A percentile compares a stretch with the other conserved stretches of the same genome.
Conservation (phyloP, 1,140 invertebrate species). For the Papilio aristodemus region DNA sequence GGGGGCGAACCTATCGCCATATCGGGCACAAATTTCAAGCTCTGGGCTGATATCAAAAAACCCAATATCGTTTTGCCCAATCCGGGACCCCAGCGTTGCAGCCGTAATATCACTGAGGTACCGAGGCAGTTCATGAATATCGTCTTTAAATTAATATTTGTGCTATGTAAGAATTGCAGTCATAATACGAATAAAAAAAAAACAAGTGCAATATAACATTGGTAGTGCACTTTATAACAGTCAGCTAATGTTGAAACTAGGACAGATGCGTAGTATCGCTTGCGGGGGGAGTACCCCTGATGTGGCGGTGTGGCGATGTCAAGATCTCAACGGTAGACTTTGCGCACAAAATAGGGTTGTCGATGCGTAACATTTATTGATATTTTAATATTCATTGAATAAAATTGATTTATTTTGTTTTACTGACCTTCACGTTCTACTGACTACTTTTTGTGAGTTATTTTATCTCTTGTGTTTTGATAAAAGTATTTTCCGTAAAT, state of each 20-base stretch:
- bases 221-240: not conserved
- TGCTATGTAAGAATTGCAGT: no score
- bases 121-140: no score
- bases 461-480: no score
- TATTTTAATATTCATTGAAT: not conserved
- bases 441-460: no score
- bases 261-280: constrained; percentile 24
- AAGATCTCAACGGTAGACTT: constrained; percentile 16
- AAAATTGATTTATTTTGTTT: not conserved
- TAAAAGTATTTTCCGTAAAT: no score
- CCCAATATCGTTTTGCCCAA: no score
- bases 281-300: not conserved
- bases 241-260: constrained; percentile 18
- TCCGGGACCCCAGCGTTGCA: no score
- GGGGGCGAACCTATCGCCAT: no score
- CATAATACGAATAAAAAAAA: not conserved
- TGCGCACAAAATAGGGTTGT: constrained; percentile 1
- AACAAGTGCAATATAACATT: not conserved
- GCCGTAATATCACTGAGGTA: no score
- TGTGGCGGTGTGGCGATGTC: constrained; percentile 14
- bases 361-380: not conserved
- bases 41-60: no score
- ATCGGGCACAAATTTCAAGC: no score
- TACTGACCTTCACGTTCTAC: not conserved
- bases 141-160: no score